Percentiles rank a stretch among this genome's conserved stretches.
phyloP scores from a whole-genome alignment of 2,113 vertebrate genomes.

The Azemiops feae region DNA sequence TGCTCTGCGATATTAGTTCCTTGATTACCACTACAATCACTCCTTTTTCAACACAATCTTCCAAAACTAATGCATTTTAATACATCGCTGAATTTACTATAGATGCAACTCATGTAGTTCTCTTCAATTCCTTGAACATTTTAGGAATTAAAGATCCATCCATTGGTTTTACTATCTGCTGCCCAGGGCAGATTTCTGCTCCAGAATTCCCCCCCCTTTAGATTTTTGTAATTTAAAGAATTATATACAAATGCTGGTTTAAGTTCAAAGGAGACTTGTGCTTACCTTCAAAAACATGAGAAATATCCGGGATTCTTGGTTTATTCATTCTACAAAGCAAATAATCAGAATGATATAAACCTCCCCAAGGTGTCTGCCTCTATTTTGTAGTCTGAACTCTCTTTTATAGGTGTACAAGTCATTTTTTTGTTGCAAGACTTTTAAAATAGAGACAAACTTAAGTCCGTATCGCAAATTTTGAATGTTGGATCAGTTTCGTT shows the following conservation, averaged over 20 bases:
- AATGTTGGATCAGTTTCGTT: neutral
- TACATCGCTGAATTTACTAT: neutral
- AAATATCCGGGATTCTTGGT: neutral
- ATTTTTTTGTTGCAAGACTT: neutral
- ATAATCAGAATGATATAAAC: neutral
- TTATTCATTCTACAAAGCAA: neutral
- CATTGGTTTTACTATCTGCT: neutral
- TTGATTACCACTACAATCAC: neutral
- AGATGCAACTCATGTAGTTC: neutral
- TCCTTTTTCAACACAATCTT: neutral
- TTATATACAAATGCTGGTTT: neutral
- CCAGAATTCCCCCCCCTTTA: neutral
- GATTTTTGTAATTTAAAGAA: neutral
- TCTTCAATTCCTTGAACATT: neutral
- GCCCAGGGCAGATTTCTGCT: neutral
- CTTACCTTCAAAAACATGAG: neutral
- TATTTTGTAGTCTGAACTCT: neutral
- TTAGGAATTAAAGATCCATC: neutral
- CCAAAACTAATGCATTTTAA: neutral
- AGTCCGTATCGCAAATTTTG: neutral
- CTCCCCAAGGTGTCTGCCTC: neutral
- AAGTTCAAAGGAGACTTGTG: neutral
- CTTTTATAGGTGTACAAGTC: neutral
- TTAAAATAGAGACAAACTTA: neutral
- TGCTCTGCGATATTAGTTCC: neutral